Evolutionary conservation across 2,888 invertebrate species (phyloP).

Genomic region (Epinotia bilunana): DNA sequence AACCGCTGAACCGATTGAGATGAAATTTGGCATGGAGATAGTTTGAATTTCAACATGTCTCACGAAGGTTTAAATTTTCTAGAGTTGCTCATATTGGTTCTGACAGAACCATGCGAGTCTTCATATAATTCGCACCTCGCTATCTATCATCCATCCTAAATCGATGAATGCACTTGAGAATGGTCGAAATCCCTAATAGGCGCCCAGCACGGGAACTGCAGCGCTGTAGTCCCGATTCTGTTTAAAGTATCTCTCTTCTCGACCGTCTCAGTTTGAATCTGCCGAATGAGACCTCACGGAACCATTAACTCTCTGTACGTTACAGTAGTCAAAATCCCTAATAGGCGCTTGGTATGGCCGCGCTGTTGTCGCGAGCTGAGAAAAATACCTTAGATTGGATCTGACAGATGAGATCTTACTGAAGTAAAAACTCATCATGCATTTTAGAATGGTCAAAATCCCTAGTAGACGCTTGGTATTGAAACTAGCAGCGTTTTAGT

Average conservation of each 20-base stretch:
- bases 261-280: no score
- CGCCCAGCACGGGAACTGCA: constrained; percentile 89
- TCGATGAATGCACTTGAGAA: constrained; percentile 51
- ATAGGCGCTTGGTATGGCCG: constrained; percentile 90
- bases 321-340: constrained; percentile 89
- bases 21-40: no score
- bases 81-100: no score
- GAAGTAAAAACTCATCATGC: constrained; percentile 54
- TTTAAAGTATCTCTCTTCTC: no score
- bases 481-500: constrained; percentile 86
- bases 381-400: constrained; percentile 83
- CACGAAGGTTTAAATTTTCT: no score
- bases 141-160: no score
- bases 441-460: constrained; percentile 85
- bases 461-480: constrained; percentile 90
- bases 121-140: no score
- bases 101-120: no score
- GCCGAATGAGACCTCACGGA: no score
- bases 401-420: constrained; percentile 67
- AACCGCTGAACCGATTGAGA: no score
- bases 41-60: no score
- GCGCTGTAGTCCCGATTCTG: constrained; percentile 82
- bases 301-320: no score
- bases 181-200: constrained; percentile 90
- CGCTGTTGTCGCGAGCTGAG: constrained; percentile 84